These are phyloP conservation scores for Boleophthalmus pectinirostris DNA, from an alignment of 2,113 vertebrate genomes.

Conservation along the genomic window DNA sequence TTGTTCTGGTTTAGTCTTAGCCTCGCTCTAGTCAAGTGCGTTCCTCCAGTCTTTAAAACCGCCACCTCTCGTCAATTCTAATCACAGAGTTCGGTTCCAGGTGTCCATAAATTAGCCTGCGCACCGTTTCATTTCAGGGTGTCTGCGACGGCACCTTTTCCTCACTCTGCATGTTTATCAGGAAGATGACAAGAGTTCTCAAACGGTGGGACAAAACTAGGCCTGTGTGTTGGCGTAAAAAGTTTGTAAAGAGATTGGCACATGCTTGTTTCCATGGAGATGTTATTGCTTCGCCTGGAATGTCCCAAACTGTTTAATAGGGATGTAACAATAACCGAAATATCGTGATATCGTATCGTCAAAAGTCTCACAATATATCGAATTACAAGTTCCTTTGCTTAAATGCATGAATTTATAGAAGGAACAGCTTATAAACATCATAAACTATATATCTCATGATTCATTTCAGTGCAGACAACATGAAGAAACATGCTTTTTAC, in stretches of 20 bases:
- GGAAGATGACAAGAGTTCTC: constrained; percentile 8
- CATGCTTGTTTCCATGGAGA: neutral
- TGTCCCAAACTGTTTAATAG: neutral
- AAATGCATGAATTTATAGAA: too few relatives aligned
- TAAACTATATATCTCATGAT: too few relatives aligned
- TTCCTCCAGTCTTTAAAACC: constrained; percentile 14
- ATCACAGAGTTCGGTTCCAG: constrained; percentile 35
- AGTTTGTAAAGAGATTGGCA: neutral
- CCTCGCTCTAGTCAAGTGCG: neutral
- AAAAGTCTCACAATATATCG: too few relatives aligned
- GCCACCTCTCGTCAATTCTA: constrained; percentile 40
- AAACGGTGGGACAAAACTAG: neutral
- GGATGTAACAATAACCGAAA: too few relatives aligned
- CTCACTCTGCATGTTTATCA: constrained; percentile 31
- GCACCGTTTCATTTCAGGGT: constrained; percentile 54
- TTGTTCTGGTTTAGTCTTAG: neutral
- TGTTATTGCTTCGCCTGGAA: neutral
- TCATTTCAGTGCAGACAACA: too few relatives aligned
- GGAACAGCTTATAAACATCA: too few relatives aligned
- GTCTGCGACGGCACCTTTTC: constrained; percentile 52
- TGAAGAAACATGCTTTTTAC: too few relatives aligned
- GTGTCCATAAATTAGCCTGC: constrained; percentile 50
- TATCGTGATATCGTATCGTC: too few relatives aligned
- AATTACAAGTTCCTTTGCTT: too few relatives aligned
- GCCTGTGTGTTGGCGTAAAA: neutral